These are phyloP conservation scores for Hozukius guyotensis DNA, from an alignment of 2,797 vertebrate species.

Conservation along the genomic window DNA sequence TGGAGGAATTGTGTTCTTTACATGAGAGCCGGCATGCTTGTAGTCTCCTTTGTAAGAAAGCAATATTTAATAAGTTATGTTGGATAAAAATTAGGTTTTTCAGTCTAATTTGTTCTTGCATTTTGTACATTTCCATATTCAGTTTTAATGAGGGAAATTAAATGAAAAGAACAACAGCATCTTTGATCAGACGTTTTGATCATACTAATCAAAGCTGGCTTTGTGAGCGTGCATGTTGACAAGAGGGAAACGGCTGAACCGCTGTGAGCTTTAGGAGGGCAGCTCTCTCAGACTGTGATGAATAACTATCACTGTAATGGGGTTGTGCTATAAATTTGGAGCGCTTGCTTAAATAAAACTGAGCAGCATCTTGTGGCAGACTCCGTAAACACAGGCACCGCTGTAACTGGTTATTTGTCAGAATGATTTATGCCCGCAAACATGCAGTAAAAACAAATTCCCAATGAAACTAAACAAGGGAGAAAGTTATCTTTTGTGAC, in stretches of 20 bases:
- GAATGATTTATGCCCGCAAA: conserved; percentile 84
- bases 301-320: conserved; percentile 83
- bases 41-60: not conserved
- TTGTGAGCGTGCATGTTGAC: conserved; percentile 46
- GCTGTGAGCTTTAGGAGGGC: conserved; percentile 59
- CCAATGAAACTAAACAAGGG: conserved; percentile 83
- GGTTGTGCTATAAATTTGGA: conserved; percentile 80
- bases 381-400: conserved; percentile 80
- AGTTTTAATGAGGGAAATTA: conserved; percentile 20
- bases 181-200: conserved; percentile 52
- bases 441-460: conserved; percentile 83
- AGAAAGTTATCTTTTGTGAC: conserved; percentile 83
- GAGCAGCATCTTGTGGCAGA: conserved; percentile 78
- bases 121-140: conserved; percentile 6
- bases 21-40: conserved; percentile 6
- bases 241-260: conserved; percentile 41
- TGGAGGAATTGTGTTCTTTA: conserved; percentile 38
- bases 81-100: not conserved
- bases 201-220: conserved; percentile 51
- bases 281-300: conserved; percentile 76
- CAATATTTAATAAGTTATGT: not conserved
- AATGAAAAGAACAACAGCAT: conserved; percentile 3
- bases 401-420: conserved; percentile 85
- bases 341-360: conserved; percentile 80
- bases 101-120: not conserved